Percentiles rank a stretch among this genome's conserved stretches.
These are phyloP conservation scores for Eudemis profundana DNA, from an alignment of 2,888 invertebrate species.

Conservation along the genomic window DNA sequence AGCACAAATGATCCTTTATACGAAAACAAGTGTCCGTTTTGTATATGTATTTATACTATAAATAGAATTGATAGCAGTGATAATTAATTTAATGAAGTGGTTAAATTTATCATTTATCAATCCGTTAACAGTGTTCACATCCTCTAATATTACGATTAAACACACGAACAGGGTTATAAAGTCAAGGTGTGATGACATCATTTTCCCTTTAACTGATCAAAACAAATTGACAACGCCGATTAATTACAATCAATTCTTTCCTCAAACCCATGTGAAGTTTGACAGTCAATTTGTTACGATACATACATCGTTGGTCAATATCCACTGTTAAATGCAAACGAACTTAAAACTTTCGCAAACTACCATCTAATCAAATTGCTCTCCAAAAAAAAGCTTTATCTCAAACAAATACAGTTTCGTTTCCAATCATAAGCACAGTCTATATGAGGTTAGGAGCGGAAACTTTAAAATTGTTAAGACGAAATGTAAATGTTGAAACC, in stretches of 20 bases:
- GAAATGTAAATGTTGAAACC: slow-evolving; percentile 53
- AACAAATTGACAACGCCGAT: slow-evolving; percentile 35
- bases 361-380: neutral
- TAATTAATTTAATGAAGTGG: slow-evolving; percentile 10
- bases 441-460: slow-evolving; percentile 21
- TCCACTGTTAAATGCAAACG: slow-evolving; percentile 24
- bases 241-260: slow-evolving; percentile 43
- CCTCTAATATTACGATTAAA: slow-evolving; percentile 28
- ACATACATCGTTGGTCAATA: slow-evolving; percentile 33
- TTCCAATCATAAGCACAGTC: neutral
- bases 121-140: slow-evolving; percentile 19
- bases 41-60: too few relatives aligned
- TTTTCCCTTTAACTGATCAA: slow-evolving; percentile 35
- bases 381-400: slow-evolving; percentile 9
- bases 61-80: too few relatives aligned
- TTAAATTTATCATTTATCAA: slow-evolving; percentile 23
- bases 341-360: slow-evolving; percentile 12
- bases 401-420: neutral
- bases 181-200: slow-evolving; percentile 39
- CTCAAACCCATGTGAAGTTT: slow-evolving; percentile 34
- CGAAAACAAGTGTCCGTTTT: too few relatives aligned
- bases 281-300: slow-evolving; percentile 42
- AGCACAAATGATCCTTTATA: too few relatives aligned
- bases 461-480: slow-evolving; percentile 37
- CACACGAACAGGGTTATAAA: slow-evolving; percentile 28